Evolutionary conservation across 1,140 invertebrate species (phyloP), one percentile per base, ranked within the genome.

Genomic region (Sarcophaga bullata): DNA sequence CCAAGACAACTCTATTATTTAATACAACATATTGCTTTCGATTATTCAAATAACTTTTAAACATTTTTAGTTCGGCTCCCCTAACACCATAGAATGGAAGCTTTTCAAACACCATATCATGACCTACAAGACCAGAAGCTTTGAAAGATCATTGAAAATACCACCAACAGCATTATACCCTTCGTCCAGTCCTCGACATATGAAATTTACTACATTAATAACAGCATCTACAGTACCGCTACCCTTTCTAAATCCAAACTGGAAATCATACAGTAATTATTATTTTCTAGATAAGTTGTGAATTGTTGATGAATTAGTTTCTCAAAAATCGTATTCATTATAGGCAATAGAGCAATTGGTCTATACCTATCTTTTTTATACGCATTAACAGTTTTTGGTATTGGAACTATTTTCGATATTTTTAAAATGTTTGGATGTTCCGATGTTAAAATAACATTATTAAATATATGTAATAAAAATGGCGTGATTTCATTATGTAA

Each of bases 161-260:
- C 73, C 37, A 15, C 7, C 25, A 11, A 73, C 73, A 13, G 25
- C 73, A 73, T 46, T 73, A 46, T n/a, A 46, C 13, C 73, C 73
- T 5, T 46, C 10, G 47, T 73, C 73, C 37, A 73, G 47, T 11
- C 73, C 73, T 13, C 47, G 3, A 73, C 73, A 46, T 73, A 73
- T 73, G 47, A 46, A 73, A 47, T 46, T 73, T 6, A 73, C n/a
- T 11, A 73, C 73, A 47, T 46, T 73, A 9, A 73, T 37, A 10
- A 46, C 46, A 11, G 73, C 73, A 46, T 73, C n/a, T 73, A 47
- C 73, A 6, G 73, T 73, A 47, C 73, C 73, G 47, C 73, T 46
- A 11, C 73, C 73, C 47, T 73, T 73, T 46, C 73, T 73, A 47
- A 73, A 73, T 4, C 37, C 73, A 47, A 8, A 73, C n/a, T 73